phyloP scores from a whole-genome alignment of 2,113 vertebrate genomes.

The Chionis minor region DNA sequence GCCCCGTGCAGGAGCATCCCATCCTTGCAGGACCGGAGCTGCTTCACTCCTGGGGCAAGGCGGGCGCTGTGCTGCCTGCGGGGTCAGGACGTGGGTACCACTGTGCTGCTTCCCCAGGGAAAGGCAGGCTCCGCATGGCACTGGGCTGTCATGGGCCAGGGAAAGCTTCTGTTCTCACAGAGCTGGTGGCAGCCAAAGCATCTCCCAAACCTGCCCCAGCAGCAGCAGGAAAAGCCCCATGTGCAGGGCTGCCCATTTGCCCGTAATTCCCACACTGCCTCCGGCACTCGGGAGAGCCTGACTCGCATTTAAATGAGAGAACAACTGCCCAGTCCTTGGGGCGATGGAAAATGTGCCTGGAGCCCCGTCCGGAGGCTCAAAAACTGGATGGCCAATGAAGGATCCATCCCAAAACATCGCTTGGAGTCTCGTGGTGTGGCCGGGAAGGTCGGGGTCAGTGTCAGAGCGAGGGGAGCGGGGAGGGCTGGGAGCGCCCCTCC shows the following conservation, averaged over 20 bases:
- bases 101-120: background rate
- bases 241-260: accelerated
- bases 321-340: background rate
- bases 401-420: background rate
- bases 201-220: background rate
- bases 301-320: accelerated
- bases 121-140: accelerated
- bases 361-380: background rate
- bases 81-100: accelerated
- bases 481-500: background rate
- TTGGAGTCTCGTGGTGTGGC: background rate
- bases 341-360: accelerated
- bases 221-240: background rate
- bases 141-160: too few relatives aligned
- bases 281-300: accelerated
- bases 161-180: background rate
- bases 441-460: accelerated
- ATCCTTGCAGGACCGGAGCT: accelerated
- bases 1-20: accelerated
- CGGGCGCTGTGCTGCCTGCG: accelerated
- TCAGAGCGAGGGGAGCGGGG: background rate
- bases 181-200: background rate
- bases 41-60: accelerated
- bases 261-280: accelerated
- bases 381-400: background rate